These are phyloP conservation scores for Physella acuta DNA, from an alignment of 1,140 invertebrate genomes.

Conservation along the genomic window DNA sequence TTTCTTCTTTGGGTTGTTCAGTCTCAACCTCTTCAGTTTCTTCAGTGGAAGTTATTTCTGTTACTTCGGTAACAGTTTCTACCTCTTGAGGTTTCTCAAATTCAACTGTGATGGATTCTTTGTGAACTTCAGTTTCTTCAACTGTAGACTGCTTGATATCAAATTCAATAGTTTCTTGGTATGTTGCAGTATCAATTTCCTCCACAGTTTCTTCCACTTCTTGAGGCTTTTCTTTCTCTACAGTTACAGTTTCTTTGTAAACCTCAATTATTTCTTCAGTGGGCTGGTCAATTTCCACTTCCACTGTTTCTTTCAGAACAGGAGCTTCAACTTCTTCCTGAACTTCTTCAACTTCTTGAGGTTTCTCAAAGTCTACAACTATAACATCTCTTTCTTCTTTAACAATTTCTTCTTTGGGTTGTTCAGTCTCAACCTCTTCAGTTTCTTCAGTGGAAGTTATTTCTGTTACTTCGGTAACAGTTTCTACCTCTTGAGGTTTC, in stretches of 20 bases:
- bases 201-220: constrained; percentile 15
- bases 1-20: not conserved
- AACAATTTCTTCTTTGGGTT: not conserved
- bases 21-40: not conserved
- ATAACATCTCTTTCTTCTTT: not conserved
- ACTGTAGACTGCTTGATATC: not conserved
- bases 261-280: not conserved
- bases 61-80: not conserved
- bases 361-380: not conserved
- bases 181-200: not conserved
- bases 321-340: constrained; percentile 16
- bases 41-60: not conserved
- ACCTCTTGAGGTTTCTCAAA: not conserved
- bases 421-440: not conserved
- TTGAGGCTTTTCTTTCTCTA: not conserved
- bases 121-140: not conserved
- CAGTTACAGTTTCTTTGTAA: not conserved
- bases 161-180: not conserved
- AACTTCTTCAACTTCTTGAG: not conserved
- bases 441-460: constrained; percentile 21
- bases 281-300: not conserved
- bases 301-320: not conserved
- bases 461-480: constrained; percentile 16
- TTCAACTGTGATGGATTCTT: not conserved
- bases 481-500: constrained; percentile 3